Evolutionary conservation across 2,888 invertebrate species (phyloP), one percentile per base, ranked within the genome.

Genomic region (Scrobipalpa atriplicella): DNA sequence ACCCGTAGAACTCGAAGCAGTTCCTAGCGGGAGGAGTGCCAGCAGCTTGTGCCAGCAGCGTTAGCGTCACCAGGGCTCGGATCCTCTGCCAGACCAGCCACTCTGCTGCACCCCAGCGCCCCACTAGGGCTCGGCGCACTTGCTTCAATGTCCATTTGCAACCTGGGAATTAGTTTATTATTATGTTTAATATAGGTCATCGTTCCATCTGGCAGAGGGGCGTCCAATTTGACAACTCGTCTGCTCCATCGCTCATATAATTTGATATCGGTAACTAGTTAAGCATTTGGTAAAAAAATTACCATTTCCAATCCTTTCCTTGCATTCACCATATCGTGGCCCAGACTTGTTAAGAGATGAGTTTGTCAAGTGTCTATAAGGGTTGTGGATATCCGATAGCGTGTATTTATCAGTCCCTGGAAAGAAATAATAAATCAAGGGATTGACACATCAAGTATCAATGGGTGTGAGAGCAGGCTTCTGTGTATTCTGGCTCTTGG

Each of bases 1-100:
- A 98, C 1, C 98, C 98, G 80, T 98, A 97, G 79, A 98, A 95
- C 83, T 98, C 97, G 83, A 97, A 97, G 85, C 97, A 97, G 86
- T 97, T 97, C 39, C 94, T 94, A 0, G 95, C 94, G 9, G 93
- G 94, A 0, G 96, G 96, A 10, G 96, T 94, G 39, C 95, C 95
- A 29, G 95, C 93, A 0, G 95, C 94, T 81, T 97, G 97, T 63
- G 96, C 96, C 19, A 97, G 86, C 19, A 97, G 89, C 0, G 97
- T 97, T 60, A 97, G 86, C 3, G 96, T 95, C 5, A 97, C 95
- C 56, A 97, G 90, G 13, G 95, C 94, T 10, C 96, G 93, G 67
- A 97, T 95, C 69, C 95, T 90, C 78, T 96, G 96, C 97, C 97
- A 97, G 29, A 97, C 92, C 63, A 96, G 89, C 95, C 96, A 96